Evolutionary conservation across 2,888 invertebrate genomes (phyloP).

Genomic region (Polydesmus complanatus): DNA sequence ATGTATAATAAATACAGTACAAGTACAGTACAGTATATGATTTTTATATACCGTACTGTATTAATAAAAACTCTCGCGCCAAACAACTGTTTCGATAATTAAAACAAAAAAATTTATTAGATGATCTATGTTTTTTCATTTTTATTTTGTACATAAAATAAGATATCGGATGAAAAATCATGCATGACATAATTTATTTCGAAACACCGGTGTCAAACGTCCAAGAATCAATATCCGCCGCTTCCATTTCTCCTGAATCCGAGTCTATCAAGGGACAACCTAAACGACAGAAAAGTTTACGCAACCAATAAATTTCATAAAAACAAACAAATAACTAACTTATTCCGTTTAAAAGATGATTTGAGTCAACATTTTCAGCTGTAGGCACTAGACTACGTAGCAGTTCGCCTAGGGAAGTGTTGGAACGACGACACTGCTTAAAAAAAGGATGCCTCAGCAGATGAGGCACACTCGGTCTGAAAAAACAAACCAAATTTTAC

Average conservation of each 20-base stretch:
- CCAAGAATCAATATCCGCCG: neutral
- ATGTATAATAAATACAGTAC: too few species aligned
- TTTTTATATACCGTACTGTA: too few species aligned
- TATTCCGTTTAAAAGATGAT: constrained; percentile 9
- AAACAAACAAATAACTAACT: constrained; percentile 1
- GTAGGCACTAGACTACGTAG: constrained; percentile 34
- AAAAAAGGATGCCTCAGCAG: constrained; percentile 60
- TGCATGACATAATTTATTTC: too few species aligned
- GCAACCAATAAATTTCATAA: too few species aligned
- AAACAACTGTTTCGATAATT: too few species aligned
- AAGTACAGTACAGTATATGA: too few species aligned
- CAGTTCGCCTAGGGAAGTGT: constrained; percentile 44
- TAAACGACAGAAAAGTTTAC: neutral
- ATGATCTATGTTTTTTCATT: too few species aligned
- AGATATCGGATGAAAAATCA: too few species aligned
- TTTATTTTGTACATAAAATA: too few species aligned
- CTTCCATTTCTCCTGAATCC: neutral
- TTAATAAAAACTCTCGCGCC: too few species aligned
- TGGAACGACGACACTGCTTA: constrained; percentile 50
- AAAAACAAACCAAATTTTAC: neutral
- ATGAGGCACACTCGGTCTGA: constrained; percentile 48
- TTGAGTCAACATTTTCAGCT: constrained; percentile 6
- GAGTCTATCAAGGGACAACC: neutral
- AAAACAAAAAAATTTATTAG: too few species aligned
- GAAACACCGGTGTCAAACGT: too few species aligned